Percentiles rank a stretch among this genome's conserved stretches.
Evolutionary conservation across 1,140 invertebrate genomes (phyloP).

Genomic region (Danaus melanippus): DNA sequence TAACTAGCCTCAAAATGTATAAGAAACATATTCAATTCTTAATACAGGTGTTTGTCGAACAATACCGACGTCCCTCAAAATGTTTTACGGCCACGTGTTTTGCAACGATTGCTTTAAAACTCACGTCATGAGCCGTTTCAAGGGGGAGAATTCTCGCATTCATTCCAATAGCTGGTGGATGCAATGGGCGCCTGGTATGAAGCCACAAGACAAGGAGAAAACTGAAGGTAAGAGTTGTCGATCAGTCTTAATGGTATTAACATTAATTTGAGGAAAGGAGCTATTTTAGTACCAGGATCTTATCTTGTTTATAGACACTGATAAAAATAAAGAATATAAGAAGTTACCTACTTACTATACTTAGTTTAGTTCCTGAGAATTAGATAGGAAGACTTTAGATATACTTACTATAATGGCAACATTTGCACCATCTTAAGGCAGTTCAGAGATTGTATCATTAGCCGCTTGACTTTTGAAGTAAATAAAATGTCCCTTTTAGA

Average conservation of each 20-base stretch:
- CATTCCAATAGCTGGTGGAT: slow-evolving; percentile 58
- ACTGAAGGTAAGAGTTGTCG: slow-evolving; percentile 2
- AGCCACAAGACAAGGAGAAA: slow-evolving; percentile 21
- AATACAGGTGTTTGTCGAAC: slow-evolving; percentile 48
- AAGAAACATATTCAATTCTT: too few relatives aligned
- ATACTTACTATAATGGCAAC: too few relatives aligned
- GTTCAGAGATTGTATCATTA: too few relatives aligned
- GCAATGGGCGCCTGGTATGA: slow-evolving; percentile 43
- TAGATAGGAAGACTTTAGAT: too few relatives aligned
- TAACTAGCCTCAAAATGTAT: too few relatives aligned
- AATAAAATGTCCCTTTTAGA: too few relatives aligned
- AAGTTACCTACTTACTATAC: slow-evolving; percentile 3
- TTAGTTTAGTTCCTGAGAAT: too few relatives aligned
- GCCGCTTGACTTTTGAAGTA: too few relatives aligned
- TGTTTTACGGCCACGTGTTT: slow-evolving; percentile 63
- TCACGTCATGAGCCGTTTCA: slow-evolving; percentile 42
- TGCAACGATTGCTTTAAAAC: slow-evolving; percentile 56
- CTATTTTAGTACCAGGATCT: neutral
- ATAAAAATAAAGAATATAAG: slow-evolving; percentile 5
- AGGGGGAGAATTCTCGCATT: slow-evolving; percentile 34
- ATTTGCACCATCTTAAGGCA: too few relatives aligned
- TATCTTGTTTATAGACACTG: neutral
- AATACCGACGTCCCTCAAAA: slow-evolving; percentile 47
- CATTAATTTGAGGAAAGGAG: too few relatives aligned
- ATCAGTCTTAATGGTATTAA: neutral